These are phyloP conservation scores for Rhyacophila evoluta DNA, from an alignment of 2,888 invertebrate species.

Conservation along the genomic window DNA sequence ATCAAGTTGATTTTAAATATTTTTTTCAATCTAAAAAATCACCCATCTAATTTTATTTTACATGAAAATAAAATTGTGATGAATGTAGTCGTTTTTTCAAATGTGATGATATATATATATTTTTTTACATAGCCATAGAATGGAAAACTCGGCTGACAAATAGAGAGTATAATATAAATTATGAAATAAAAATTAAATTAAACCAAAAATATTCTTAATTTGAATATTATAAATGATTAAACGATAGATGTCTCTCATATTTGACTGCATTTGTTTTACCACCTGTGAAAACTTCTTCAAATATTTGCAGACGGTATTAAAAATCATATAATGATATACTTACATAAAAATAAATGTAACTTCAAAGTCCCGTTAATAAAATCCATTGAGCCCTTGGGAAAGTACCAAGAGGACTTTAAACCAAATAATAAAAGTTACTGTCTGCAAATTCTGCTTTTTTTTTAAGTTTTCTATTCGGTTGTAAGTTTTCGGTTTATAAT, in stretches of 20 bases:
- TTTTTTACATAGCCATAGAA: constrained; percentile 5
- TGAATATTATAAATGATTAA: neutral
- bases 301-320: neutral
- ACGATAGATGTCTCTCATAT: neutral
- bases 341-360: constrained; percentile 5
- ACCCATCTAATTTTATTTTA: neutral
- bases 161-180: neutral
- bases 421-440: constrained; percentile 10
- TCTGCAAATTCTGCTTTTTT: neutral
- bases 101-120: too few species aligned
- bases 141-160: neutral
- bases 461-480: neutral
- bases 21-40: neutral
- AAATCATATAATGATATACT: neutral
- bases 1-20: neutral
- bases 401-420: constrained; percentile 49
- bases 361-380: constrained; percentile 48
- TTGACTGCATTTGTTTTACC: neutral
- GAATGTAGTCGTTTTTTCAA: neutral
- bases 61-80: neutral
- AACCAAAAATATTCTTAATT: neutral
- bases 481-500: neutral
- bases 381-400: constrained; percentile 54
- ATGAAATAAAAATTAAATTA: neutral
- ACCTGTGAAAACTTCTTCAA: neutral